Evolutionary conservation across 2,797 vertebrate species (phyloP).

Genomic region (Huso huso): DNA sequence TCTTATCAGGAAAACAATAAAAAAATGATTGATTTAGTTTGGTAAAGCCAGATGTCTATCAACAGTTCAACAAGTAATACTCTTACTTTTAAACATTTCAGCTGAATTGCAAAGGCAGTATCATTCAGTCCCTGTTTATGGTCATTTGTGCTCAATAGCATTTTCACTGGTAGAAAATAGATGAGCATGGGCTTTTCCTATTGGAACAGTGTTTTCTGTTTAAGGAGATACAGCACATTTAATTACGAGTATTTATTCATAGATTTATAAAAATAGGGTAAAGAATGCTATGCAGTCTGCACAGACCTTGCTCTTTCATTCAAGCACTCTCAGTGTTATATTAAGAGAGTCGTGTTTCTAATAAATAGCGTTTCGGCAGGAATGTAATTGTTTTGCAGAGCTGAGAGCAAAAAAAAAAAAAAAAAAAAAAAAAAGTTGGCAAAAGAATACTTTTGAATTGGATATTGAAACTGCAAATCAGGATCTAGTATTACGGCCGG

Average conservation of each 20-base stretch:
- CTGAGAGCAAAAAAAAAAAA: slow-evolving; percentile 17
- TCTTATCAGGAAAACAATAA: too few relatives aligned
- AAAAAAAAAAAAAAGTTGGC: slow-evolving; percentile 35
- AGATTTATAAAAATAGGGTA: not conserved
- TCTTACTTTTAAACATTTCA: not conserved
- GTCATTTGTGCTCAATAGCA: slow-evolving; percentile 5
- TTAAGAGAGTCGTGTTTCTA: slow-evolving; percentile 37
- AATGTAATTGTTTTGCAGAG: slow-evolving; percentile 43
- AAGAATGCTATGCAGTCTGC: not conserved
- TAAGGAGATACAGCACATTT: not conserved
- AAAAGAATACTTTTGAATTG: slow-evolving; percentile 45
- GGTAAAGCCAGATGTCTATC: too few relatives aligned
- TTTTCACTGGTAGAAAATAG: slow-evolving; percentile 6
- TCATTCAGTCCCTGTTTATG: slow-evolving; percentile 9
- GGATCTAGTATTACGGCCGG: slow-evolving; percentile 53
- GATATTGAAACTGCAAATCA: slow-evolving; percentile 55
- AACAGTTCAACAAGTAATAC: too few relatives aligned
- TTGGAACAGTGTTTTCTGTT: not conserved
- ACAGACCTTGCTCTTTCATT: slow-evolving; percentile 40
- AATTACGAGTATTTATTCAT: not conserved
- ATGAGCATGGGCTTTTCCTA: not conserved
- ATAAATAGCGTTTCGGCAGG: slow-evolving; percentile 39
- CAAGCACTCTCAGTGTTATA: slow-evolving; percentile 26
- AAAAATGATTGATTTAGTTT: too few relatives aligned
- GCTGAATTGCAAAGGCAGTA: too few relatives aligned